Conservation (phyloP, 2,888 invertebrate genomes). For the Synergus japonicus region DNA sequence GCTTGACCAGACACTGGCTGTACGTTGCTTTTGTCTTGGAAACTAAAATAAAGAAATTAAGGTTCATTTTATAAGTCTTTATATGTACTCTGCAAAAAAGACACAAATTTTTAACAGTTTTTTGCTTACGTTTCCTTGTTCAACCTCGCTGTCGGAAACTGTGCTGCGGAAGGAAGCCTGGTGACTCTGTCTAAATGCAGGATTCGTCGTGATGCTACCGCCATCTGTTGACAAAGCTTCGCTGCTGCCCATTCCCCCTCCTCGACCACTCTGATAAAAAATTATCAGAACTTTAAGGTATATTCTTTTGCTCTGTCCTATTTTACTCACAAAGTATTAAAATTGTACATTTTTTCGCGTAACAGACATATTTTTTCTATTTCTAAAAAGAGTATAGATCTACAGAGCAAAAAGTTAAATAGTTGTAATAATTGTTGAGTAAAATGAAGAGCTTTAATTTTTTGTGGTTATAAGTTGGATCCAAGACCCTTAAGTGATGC, state of each 20-base stretch:
- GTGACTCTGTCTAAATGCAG: conserved; percentile 86
- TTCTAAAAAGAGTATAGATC: too few species aligned
- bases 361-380: too few species aligned
- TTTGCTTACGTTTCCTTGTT: conserved; percentile 89
- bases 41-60: conserved; percentile 78
- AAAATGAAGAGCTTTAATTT: too few species aligned
- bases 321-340: too few species aligned
- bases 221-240: conserved; percentile 80
- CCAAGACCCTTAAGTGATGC: too few species aligned
- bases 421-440: too few species aligned
- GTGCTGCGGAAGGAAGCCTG: conserved; percentile 90
- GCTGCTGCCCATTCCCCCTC: conserved; percentile 70
- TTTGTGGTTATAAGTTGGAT: too few species aligned
- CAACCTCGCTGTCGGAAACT: conserved; percentile 96
- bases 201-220: conserved; percentile 90
- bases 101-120: neutral
- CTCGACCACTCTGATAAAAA: conserved; percentile 66
- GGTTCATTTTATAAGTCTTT: neutral
- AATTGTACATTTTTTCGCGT: too few species aligned
- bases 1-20: conserved; percentile 92
- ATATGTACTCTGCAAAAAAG: neutral
- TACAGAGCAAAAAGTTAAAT: too few species aligned
- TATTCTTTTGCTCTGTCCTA: too few species aligned
- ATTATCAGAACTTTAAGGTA: too few species aligned
- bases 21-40: conserved; percentile 87